Evolutionary conservation across 2,888 invertebrate species (phyloP).

Genomic region (Catocala fraxini): DNA sequence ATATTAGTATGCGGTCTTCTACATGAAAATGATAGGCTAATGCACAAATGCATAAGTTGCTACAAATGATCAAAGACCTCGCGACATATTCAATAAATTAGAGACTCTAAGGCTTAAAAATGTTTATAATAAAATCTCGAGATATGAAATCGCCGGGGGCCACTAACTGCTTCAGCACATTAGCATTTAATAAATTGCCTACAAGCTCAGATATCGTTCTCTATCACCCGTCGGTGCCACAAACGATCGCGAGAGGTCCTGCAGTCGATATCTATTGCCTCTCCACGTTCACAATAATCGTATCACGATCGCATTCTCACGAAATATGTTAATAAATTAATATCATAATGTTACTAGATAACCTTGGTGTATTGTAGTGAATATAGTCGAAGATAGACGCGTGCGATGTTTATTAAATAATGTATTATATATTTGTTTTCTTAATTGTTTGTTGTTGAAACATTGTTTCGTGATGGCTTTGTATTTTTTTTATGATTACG

Average conservation of each 20-base stretch:
- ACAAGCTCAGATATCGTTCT: slow-evolving; percentile 4
- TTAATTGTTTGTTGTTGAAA: neutral
- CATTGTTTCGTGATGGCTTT: no score
- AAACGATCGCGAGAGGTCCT: neutral
- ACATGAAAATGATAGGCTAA: no score
- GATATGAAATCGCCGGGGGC: neutral
- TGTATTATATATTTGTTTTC: slow-evolving; percentile 2
- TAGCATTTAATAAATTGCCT: slow-evolving; percentile 11
- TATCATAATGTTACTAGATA: slow-evolving; percentile 34
- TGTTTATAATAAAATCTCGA: neutral
- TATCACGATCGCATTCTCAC: slow-evolving; percentile 44
- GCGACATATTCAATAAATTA: no score
- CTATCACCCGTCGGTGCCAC: neutral
- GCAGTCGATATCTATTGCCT: slow-evolving; percentile 30
- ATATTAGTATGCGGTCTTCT: no score
- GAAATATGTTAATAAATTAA: slow-evolving; percentile 45
- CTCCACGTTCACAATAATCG: slow-evolving; percentile 33
- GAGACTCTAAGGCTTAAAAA: no score
- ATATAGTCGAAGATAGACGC: slow-evolving; percentile 2
- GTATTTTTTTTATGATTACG: no score
- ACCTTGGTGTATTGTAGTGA: slow-evolving; percentile 20
- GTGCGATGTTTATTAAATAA: neutral
- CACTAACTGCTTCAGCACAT: neutral
- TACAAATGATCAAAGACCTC: no score
- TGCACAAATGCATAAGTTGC: no score